These are phyloP conservation scores for Anoura caudifer DNA, from an alignment of 2,113 vertebrate genomes.

Conservation along the genomic window DNA sequence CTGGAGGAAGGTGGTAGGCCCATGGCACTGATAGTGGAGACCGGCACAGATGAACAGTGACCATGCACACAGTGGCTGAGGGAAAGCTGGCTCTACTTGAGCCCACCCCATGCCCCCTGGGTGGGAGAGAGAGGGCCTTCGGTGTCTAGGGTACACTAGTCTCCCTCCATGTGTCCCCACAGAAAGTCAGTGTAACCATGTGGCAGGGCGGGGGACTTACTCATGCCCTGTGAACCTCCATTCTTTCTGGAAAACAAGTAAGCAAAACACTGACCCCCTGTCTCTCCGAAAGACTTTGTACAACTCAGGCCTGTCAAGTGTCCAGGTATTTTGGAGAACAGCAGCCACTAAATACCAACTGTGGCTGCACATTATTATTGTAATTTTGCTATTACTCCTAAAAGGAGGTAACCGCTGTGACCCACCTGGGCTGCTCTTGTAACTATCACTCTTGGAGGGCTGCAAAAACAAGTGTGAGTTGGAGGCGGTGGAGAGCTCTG, in stretches of 20 bases:
- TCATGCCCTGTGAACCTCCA: background rate
- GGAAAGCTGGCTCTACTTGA: background rate
- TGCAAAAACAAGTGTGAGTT: background rate
- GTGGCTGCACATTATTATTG: too few relatives aligned
- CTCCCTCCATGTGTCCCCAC: background rate
- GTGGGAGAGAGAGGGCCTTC: background rate
- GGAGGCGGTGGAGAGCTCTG: background rate
- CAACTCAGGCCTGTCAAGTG: background rate
- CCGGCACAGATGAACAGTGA: background rate
- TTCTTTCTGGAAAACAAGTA: background rate
- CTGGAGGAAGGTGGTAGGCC: background rate
- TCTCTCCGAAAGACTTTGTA: background rate
- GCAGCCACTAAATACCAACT: background rate
- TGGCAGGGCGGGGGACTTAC: too few relatives aligned
- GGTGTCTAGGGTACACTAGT: background rate
- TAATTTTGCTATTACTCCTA: background rate
- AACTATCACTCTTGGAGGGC: background rate
- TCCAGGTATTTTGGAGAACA: background rate
- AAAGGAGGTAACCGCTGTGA: background rate
- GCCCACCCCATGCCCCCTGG: background rate
- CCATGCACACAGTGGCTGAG: accelerated
- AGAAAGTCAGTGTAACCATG: background rate
- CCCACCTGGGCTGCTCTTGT: background rate
- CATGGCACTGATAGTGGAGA: background rate
- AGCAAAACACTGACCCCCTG: background rate